Percentiles rank a stretch among this genome's conserved stretches.
These are phyloP conservation scores for Drosophila robusta DNA, from an alignment of 2,888 invertebrate genomes.

Conservation along the genomic window DNA sequence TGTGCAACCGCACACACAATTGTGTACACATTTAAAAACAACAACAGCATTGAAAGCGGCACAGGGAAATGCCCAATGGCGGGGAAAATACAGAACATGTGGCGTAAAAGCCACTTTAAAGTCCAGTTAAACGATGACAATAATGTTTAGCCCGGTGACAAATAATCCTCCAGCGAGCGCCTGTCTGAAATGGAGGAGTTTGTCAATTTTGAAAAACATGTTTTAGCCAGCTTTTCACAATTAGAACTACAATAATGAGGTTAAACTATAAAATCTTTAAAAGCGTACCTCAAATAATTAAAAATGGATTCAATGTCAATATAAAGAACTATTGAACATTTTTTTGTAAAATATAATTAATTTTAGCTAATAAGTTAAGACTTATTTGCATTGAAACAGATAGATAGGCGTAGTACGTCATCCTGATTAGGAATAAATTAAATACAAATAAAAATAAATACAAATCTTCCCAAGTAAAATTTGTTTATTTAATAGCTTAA, in stretches of 20 bases:
- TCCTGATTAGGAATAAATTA: no score
- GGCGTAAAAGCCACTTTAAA: constrained; percentile 49
- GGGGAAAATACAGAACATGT: constrained; percentile 31
- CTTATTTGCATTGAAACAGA: no score
- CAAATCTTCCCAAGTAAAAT: no score
- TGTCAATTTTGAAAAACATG: constrained; percentile 4
- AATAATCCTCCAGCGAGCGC: constrained; percentile 8
- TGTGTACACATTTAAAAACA: constrained; percentile 57
- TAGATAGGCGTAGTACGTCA: no score
- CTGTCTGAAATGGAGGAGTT: constrained; percentile 1
- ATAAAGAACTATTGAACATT: no score
- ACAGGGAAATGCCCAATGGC: constrained; percentile 32
- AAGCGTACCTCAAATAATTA: no score
- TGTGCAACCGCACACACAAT: constrained; percentile 35
- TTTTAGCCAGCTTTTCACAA: no score
- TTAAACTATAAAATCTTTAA: background rate
- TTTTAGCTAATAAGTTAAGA: no score
- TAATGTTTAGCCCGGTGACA: constrained; percentile 8
- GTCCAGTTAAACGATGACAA: constrained; percentile 34
- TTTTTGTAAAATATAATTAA: no score
- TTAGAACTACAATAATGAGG: background rate
- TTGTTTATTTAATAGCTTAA: no score
- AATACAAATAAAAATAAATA: no score
- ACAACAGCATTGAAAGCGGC: constrained; percentile 10
- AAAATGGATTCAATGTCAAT: no score